A percentile compares a stretch with the other conserved stretches of the same genome.
Evolutionary conservation across 2,888 invertebrate species (phyloP).

Genomic region (Caenorhabditis sp.): DNA sequence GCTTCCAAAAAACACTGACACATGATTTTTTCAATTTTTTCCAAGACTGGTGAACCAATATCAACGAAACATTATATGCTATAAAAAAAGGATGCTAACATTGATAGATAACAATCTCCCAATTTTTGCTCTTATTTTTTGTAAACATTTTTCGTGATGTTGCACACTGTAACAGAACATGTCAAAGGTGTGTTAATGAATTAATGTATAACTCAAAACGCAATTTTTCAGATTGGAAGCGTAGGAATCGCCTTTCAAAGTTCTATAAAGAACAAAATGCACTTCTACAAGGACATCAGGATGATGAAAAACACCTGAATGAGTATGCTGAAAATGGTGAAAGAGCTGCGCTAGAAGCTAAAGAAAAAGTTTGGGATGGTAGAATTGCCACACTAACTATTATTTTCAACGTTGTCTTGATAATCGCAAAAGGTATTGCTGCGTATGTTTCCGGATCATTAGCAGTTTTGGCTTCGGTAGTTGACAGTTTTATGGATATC

Average conservation of each 20-base stretch:
- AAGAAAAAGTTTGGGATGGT: constrained; percentile 42
- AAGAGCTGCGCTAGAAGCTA: neutral
- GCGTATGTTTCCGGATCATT: constrained; percentile 73
- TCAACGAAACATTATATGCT: neutral
- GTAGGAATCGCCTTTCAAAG: constrained; percentile 12
- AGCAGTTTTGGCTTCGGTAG: constrained; percentile 73
- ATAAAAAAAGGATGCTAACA: neutral
- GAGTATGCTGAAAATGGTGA: constrained; percentile 8
- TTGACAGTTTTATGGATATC: constrained; percentile 73
- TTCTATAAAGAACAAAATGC: constrained; percentile 42
- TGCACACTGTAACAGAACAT: constrained; percentile 10
- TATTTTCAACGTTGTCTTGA: constrained; percentile 47
- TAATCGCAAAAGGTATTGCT: constrained; percentile 65
- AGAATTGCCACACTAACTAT: constrained; percentile 51
- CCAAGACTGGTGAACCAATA: neutral
- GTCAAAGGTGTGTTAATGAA: constrained; percentile 23
- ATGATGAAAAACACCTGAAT: constrained; percentile 26
- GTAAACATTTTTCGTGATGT: constrained; percentile 6
- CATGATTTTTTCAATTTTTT: neutral
- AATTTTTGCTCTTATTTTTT: neutral
- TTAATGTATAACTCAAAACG: too few relatives aligned
- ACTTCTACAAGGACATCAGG: constrained; percentile 27
- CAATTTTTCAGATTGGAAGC: constrained; percentile 33
- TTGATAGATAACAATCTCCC: neutral
- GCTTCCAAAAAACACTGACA: neutral